Base-by-base conservation (phyloP, 2,113 vertebrate species). In the Nanorana parkeri region DNA sequence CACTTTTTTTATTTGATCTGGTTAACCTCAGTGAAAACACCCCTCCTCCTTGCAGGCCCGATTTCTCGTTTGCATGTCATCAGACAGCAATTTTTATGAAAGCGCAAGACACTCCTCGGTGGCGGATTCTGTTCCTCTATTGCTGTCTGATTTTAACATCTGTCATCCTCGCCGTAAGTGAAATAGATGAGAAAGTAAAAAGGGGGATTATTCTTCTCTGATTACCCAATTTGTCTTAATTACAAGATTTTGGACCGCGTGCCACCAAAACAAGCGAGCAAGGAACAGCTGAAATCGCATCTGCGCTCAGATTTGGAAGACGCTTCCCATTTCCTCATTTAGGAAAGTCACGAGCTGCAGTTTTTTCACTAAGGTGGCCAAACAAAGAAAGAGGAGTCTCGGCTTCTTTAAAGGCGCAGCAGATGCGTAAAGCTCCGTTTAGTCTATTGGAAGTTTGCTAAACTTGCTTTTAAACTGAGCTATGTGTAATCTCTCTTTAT, bases 201-300 rank as follows among this genome's bases (percentile, higher is more conserved):
- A 86, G 89, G 83, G 90, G 88, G 86, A 90, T 91, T 90, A 88
- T 90, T 90, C 85, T 88, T 87, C 89, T 92, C 89, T 91, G 84
- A 92, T 92, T 92, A 91, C 83, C 86, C 79, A 84, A 88, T 89
- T 93, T 92, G 81, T 91, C 87, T 90, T 93, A 91, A 91, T 91
- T 91, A 89, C 76, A 88, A 85, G 89, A 82, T 92, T 92, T 86
- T 91, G 81, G 90, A 90, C 82, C 85, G 86, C 84, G 83, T 85
- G 61, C 78, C 85, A 78, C 71, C 86, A 89, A 89, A 92, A 90
- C 85, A 88, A 86, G 88, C 87, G 85, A 90, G 86, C 78, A 87
- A 77, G 84, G 87, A 87, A 82, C 86, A 72, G 86, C 84, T 84
- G 86, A 88, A 89, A 79, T 85, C 77, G 55, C 86, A 80, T 91